These are phyloP conservation scores for Phaonia tiefii DNA, from an alignment of 2,888 invertebrate species.

Conservation along the genomic window DNA sequence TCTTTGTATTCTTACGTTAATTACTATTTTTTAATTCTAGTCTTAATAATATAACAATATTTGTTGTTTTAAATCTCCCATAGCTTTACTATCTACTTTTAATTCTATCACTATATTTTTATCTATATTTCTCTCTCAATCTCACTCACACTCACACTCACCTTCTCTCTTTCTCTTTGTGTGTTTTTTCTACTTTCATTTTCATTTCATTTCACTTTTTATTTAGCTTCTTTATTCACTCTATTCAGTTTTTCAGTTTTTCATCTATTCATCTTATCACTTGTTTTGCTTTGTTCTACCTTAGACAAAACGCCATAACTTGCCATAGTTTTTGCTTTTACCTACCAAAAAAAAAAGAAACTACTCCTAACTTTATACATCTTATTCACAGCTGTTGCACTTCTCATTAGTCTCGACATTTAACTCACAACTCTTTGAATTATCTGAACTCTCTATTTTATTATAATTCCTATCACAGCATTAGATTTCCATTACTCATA, in stretches of 20 bases:
- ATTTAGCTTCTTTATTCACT: slow-evolving; percentile 40
- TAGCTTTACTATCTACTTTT: slow-evolving; percentile 50
- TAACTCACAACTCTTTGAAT: slow-evolving; percentile 2
- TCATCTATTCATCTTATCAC: slow-evolving; percentile 33
- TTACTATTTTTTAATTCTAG: slow-evolving; percentile 74
- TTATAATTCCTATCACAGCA: too few relatives aligned
- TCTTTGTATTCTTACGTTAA: slow-evolving; percentile 39
- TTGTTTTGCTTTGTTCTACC: slow-evolving; percentile 75
- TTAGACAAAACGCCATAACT: slow-evolving; percentile 78
- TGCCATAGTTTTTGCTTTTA: slow-evolving; percentile 75
- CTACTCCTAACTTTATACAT: slow-evolving; percentile 17
- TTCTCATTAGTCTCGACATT: background rate
- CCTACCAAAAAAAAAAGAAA: slow-evolving; percentile 22
- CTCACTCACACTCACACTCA: slow-evolving; percentile 33
- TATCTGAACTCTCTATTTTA: slow-evolving; percentile 23
- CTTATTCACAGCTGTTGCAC: background rate
- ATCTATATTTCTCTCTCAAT: slow-evolving; percentile 5
- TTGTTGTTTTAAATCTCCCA: slow-evolving; percentile 46
- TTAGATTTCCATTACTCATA: slow-evolving; percentile 8
- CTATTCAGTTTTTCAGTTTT: slow-evolving; percentile 36
- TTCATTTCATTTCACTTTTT: slow-evolving; percentile 43
- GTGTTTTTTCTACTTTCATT: slow-evolving; percentile 29
- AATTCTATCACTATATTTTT: background rate
- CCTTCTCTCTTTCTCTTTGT: slow-evolving; percentile 58
- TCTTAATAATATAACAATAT: slow-evolving; percentile 73